Percentiles rank a stretch among this genome's conserved stretches.
phyloP scores from a whole-genome alignment of 2,888 invertebrate species.

The Cheilosia vulpina region DNA sequence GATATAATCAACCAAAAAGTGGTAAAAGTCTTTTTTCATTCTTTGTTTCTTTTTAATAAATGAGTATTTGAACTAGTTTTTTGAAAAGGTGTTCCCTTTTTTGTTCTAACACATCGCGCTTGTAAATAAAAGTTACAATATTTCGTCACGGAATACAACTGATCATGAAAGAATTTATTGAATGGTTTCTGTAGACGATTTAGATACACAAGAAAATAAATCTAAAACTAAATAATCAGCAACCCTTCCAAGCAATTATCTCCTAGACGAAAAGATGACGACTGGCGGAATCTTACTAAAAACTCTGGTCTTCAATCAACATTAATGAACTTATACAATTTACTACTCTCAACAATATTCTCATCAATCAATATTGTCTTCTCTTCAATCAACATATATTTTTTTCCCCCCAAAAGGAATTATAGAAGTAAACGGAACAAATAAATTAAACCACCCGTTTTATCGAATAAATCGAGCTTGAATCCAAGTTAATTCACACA shows the following conservation, averaged over 20 bases:
- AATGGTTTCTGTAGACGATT: constrained; percentile 64
- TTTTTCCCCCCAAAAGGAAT: neutral
- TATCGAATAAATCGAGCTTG: constrained; percentile 47
- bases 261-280: constrained; percentile 8
- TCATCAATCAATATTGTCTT: constrained; percentile 63
- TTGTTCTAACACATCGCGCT: constrained; percentile 26
- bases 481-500: constrained; percentile 25
- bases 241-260: constrained; percentile 7
- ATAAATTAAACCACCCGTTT: constrained; percentile 54
- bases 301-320: constrained; percentile 57
- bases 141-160: constrained; percentile 39
- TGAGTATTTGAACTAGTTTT: constrained; percentile 24
- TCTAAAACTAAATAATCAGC: constrained; percentile 1
- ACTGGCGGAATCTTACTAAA: constrained; percentile 1
- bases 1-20: constrained; percentile 79
- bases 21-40: constrained; percentile 55
- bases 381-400: constrained; percentile 65
- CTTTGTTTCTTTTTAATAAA: constrained; percentile 27
- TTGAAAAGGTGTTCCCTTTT: neutral
- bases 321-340: constrained; percentile 10
- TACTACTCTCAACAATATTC: constrained; percentile 53
- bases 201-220: constrained; percentile 3
- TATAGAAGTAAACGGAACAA: constrained; percentile 25
- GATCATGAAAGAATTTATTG: constrained; percentile 58
- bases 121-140: constrained; percentile 40